phyloP scores from a whole-genome alignment of 1,140 invertebrate genomes.

The Neodiprion lecontei region DNA sequence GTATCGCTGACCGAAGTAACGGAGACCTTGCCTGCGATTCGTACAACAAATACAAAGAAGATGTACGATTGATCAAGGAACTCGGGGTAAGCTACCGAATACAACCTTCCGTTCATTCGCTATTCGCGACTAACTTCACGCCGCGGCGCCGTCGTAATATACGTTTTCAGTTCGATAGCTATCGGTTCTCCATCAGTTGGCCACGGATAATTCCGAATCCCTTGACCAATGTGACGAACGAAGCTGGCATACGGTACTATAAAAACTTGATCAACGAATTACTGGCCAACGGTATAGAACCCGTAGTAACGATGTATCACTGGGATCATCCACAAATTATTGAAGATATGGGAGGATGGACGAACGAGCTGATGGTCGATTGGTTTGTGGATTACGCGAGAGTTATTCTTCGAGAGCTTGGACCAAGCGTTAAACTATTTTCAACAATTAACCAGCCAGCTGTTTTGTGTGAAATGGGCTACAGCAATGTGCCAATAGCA shows the following conservation, averaged over 20 bases:
- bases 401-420: conserved; percentile 56
- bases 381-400: conserved; percentile 64
- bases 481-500: conserved; percentile 13
- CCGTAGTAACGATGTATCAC: conserved; percentile 66
- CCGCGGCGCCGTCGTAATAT: background rate
- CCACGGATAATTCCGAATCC: conserved; percentile 60
- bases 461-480: conserved; percentile 15
- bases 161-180: conserved; percentile 57
- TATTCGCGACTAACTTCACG: conserved; percentile 28
- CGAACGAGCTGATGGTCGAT: conserved; percentile 36
- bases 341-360: conserved; percentile 60
- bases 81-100: conserved; percentile 58
- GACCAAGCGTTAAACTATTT: conserved; percentile 49
- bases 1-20: conserved; percentile 31
- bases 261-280: conserved; percentile 67
- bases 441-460: conserved; percentile 57
- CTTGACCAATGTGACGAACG: conserved; percentile 62
- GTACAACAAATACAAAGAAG: conserved; percentile 71
- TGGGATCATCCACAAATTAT: conserved; percentile 62
- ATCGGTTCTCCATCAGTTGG: conserved; percentile 67
- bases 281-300: conserved; percentile 64
- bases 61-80: conserved; percentile 66
- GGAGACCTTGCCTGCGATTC: conserved; percentile 73
- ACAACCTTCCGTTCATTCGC: background rate
- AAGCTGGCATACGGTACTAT: conserved; percentile 68